Conservation (phyloP, 2,797 vertebrate genomes). For the Uromys caudimaculatus region DNA sequence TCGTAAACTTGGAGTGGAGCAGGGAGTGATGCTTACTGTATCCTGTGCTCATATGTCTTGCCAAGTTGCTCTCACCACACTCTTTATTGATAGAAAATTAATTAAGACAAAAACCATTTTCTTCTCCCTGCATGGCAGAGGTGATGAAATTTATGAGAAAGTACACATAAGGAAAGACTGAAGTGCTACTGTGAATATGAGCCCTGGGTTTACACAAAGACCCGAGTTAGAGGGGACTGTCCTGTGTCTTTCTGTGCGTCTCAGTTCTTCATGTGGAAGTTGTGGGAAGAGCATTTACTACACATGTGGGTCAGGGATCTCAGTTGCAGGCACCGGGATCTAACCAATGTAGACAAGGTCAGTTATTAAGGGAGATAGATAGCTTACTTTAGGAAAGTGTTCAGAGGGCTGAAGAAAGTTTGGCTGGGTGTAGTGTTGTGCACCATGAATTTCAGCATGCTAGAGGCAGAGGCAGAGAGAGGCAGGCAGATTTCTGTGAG, state of each 20-base stretch:
- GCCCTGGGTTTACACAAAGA: slow-evolving; percentile 40
- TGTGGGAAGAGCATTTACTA: slow-evolving; percentile 30
- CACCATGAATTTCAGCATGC: background rate
- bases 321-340: background rate
- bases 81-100: slow-evolving; percentile 72
- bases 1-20: slow-evolving; percentile 33
- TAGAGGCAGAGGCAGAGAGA: background rate
- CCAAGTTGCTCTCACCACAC: slow-evolving; percentile 70
- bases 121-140: slow-evolving; percentile 49
- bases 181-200: slow-evolving; percentile 55
- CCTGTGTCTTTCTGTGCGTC: background rate
- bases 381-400: slow-evolving; percentile 8
- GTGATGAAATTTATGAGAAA: slow-evolving; percentile 62
- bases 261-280: slow-evolving; percentile 15
- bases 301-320: background rate
- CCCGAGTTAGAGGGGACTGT: background rate
- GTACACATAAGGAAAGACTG: slow-evolving; percentile 56
- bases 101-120: slow-evolving; percentile 75
- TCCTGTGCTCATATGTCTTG: slow-evolving; percentile 56
- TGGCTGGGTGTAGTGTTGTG: background rate
- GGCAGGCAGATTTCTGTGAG: background rate
- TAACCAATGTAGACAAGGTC: slow-evolving; percentile 20
- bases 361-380: background rate
- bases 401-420: background rate
- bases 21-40: slow-evolving; percentile 37